These are phyloP conservation scores for Urocitellus parryii DNA, from an alignment of 2,113 vertebrate species.

Conservation along the genomic window DNA sequence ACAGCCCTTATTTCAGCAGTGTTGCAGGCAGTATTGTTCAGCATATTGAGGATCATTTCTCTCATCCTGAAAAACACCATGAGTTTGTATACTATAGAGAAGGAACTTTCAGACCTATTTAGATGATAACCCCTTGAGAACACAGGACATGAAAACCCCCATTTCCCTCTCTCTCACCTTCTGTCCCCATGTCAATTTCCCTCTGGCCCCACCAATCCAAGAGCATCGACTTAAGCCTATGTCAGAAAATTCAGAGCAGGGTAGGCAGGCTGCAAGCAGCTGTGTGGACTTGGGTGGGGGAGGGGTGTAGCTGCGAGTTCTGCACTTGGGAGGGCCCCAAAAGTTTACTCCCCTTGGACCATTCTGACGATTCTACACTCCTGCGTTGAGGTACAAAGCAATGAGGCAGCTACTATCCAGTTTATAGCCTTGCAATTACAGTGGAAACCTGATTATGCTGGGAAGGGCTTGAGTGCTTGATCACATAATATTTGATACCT, in stretches of 20 bases:
- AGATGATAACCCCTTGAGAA: conserved; percentile 14
- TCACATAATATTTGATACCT: conserved; percentile 64
- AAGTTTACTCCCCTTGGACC: background rate
- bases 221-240: conserved; percentile 18
- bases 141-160: background rate
- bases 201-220: conserved; percentile 39
- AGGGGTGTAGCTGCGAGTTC: background rate
- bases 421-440: conserved; percentile 37
- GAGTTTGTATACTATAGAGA: background rate
- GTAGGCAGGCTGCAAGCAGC: conserved; percentile 49
- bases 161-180: conserved; percentile 58
- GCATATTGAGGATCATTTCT: background rate
- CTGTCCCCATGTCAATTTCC: conserved; percentile 48
- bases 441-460: conserved; percentile 57
- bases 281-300: background rate
- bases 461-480: conserved; percentile 50
- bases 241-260: conserved; percentile 1
- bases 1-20: background rate
- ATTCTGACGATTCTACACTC: conserved; percentile 28
- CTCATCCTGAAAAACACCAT: background rate
- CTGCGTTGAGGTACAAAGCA: background rate
- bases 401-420: conserved; percentile 34
- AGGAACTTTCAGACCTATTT: conserved; percentile 3
- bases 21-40: background rate
- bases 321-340: background rate